Percentiles rank a stretch among this genome's conserved stretches.
These are phyloP conservation scores for Ctenicera cuprea DNA, from an alignment of 2,888 invertebrate species.

Conservation along the genomic window DNA sequence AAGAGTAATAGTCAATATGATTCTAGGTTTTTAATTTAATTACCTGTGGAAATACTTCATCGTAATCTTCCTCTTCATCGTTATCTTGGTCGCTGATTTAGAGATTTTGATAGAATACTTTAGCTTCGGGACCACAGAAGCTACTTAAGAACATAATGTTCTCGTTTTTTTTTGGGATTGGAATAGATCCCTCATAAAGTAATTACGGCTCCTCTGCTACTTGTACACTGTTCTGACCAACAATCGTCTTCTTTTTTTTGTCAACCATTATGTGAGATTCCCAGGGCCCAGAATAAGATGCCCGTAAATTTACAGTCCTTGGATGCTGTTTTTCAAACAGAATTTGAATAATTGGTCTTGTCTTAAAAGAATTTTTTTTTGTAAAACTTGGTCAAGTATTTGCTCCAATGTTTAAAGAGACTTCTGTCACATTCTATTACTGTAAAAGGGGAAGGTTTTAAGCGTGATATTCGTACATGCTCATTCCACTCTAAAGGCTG, in stretches of 20 bases:
- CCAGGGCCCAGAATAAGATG: constrained; percentile 6
- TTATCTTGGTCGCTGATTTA: not conserved
- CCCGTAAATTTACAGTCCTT: not conserved
- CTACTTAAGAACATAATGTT: not conserved
- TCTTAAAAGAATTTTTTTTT: constrained; percentile 18
- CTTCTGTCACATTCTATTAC: constrained; percentile 10
- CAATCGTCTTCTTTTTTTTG: not conserved
- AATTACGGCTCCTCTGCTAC: not conserved
- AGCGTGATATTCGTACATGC: not conserved
- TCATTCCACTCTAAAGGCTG: constrained; percentile 24
- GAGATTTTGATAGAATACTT: not conserved
- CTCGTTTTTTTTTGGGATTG: not conserved
- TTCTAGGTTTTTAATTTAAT: constrained; percentile 12
- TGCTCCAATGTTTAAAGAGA: constrained; percentile 25
- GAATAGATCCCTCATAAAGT: constrained; percentile 1
- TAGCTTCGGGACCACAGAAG: not conserved
- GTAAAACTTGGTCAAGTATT: constrained; percentile 18
- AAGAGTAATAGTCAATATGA: constrained; percentile 9
- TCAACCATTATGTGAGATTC: constrained; percentile 1
- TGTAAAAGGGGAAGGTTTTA: constrained; percentile 25
- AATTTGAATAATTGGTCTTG: constrained; percentile 22
- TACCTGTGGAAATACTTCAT: constrained; percentile 13
- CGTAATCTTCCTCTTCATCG: constrained; percentile 3
- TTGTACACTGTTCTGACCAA: not conserved
- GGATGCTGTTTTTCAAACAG: constrained; percentile 24